Base-by-base conservation (phyloP, 2,797 vertebrate genomes). In the Glyptemys insculpta region DNA sequence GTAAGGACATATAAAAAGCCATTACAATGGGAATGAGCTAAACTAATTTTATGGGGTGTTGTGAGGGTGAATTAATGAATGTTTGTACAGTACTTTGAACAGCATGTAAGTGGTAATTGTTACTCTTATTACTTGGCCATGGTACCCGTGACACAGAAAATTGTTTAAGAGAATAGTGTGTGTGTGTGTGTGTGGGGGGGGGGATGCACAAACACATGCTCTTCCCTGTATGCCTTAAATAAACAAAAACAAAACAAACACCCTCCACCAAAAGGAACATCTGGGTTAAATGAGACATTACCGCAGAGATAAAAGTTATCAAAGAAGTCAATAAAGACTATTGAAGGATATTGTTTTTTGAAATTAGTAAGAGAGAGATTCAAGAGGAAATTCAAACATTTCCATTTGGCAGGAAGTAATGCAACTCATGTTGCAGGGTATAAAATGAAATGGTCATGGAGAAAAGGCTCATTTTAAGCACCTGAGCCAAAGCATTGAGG, bases 401-500 rank as follows among this genome's bases (percentile, higher is more conserved):
- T 18, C 44, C 6, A 31, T 31, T 5, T 7, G 9, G 49, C 27
- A 80, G n/a, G 62, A 87, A 44, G 49, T 87, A 41, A 65, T 44
- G n/a, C 49, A 65, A 23, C 6, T 94, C 44, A 11, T 16, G 29
- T 87, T 81, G 37, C 78, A 87, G 44, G 34, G 79, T 93, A 87
- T 94, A 72, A 91, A 96, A 84, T 79, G 81, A 95, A 93, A 88
- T 14, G 31, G 53, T 85, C 80, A 83, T 78, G 83, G 62, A 92
- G n/a, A 68, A 86, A 92, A 86, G 25, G 68, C 25, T 95, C n/a
- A 79, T 97, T 95, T 96, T 37, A 90, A 95, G 88, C 41, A 29
- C 76, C 89, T 83, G 29, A 34, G 85, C 95, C 91, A 95, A 93
- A 92, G 81, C 92, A 94, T 94, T 90, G 95, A 88, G 44, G 37